Conservation (phyloP, 2,888 invertebrate genomes). For the Melanostoma mellinum region DNA sequence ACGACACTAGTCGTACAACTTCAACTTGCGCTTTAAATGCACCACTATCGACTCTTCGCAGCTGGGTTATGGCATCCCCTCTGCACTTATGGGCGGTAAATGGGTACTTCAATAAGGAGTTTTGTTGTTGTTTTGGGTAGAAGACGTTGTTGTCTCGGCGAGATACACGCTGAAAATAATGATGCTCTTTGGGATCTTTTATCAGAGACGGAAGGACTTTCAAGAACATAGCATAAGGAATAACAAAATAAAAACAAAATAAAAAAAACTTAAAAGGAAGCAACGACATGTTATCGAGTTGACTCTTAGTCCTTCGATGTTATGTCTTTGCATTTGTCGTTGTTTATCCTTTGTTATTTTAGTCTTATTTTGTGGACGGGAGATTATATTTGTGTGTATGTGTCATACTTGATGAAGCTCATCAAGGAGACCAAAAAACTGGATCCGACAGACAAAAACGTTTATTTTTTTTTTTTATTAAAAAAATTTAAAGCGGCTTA, state of each 20-base stretch:
- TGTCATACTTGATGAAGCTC: slow-evolving; percentile 24
- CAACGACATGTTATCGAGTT: slow-evolving; percentile 62
- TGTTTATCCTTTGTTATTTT: slow-evolving; percentile 42
- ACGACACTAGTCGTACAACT: slow-evolving; percentile 5
- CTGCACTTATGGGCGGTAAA: slow-evolving; percentile 43
- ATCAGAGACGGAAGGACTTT: slow-evolving; percentile 56
- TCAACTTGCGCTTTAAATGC: slow-evolving; percentile 39
- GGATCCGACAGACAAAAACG: slow-evolving; percentile 9
- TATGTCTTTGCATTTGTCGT: slow-evolving; percentile 38
- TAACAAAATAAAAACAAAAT: not conserved
- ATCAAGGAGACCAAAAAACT: slow-evolving; percentile 34
- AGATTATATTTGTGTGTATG: slow-evolving; percentile 14
- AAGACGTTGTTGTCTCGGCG: slow-evolving; percentile 12
- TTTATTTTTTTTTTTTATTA: not conserved
- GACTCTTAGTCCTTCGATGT: slow-evolving; percentile 65
- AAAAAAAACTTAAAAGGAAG: slow-evolving; percentile 16
- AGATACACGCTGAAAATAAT: slow-evolving; percentile 65
- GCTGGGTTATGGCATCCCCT: slow-evolving; percentile 25
- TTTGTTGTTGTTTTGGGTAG: slow-evolving; percentile 22
- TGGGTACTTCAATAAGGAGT: slow-evolving; percentile 35
- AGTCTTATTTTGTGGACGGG: slow-evolving; percentile 31
- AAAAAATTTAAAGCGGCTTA: slow-evolving; percentile 12
- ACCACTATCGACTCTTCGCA: slow-evolving; percentile 31
- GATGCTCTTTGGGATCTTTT: slow-evolving; percentile 60
- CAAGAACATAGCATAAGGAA: slow-evolving; percentile 22